Base-by-base conservation (phyloP, 1,140 invertebrate genomes). In the Drosophila novamexicana region DNA sequence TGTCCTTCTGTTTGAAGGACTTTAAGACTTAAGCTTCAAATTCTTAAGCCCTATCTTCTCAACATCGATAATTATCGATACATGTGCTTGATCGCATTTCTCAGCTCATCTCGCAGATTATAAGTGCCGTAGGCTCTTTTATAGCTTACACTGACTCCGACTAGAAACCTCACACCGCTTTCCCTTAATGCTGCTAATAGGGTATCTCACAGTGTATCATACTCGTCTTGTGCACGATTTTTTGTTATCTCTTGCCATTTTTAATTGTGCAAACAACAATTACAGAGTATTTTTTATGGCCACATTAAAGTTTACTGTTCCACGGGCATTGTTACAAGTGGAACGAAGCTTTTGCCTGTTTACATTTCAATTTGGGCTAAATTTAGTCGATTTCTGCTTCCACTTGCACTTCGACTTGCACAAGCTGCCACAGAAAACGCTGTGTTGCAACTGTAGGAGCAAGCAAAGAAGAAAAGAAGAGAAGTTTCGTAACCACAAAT, bases 401-500 rank as follows among this genome's bases (percentile, higher is more conserved):
- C 37, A 59, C 40, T 34, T 59, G 29, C n/a, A 9, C 34, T 52
- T 29, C 16, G 49, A 45, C 18, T 64, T 85, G 77, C 81, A 77
- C 69, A 71, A 78, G 56, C 44, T 44, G 67, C 73, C 54, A 62
- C 42, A 65, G 56, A 74, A 68, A 12, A 54, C 34, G 14, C 14
- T 54, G 45, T 86, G 72, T 73, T 73, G 68, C 67, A 86, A 86
- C 66, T 69, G 64, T 57, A 45, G 54, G 44, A 40, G 49, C 61
- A 37, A 40, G 40, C 14, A 42, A 57, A 34, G 53, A 77, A 76
- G 79, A 86, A 5, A 29, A 29, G 22, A 29, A 29, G 22, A 5
- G 22, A 29, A 81, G 54, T 89, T 86, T 79, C 74, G 77, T 80
- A 83, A 83, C 84, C 83, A 89, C 83, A 88, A 89, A 88, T 88